Evolutionary conservation across 2,113 vertebrate genomes (phyloP), one percentile per base, ranked within the genome.

Genomic region (Amazona guildingii): DNA sequence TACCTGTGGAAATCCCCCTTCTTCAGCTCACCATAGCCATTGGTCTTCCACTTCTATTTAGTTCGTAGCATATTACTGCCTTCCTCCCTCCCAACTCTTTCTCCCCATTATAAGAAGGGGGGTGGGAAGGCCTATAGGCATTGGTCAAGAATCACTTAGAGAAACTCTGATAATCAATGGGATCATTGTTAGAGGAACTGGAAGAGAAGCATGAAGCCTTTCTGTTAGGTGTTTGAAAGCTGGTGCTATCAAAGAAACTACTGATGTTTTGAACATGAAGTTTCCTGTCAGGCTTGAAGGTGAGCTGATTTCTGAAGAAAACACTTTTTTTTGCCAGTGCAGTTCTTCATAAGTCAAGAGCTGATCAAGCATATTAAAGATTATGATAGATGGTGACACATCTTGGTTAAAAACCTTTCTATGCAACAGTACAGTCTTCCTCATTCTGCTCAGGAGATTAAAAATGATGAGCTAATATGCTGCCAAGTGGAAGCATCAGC

Each of bases 351-450:
- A 89, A 90, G 4, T 73, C 62, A 94, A 93, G 43, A 83, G 25
- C 20, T 43, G 33, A 76, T 73, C 15, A n/a, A 72, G 18, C 19
- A 73, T 66, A 81, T 83, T 83, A 72, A 90, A 75, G n/a, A 86
- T 76, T 39, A 94, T 90, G 90, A 92, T 67, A 28, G 33, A 76
- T 77, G 86, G 82, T 72, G 70, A 41, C 16, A 75, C 4, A 37
- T 49, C 76, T 80, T 92, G 80, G 96, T 94, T 91, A 90, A 94
- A 93, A 90, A 49, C 11, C 39, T 91, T 83, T 67, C 78, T 88
- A 13, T 73, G 31, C 24, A 88, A 62, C n/a, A 69, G n/a, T 55
- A 41, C 17, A 68, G 46, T 64, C 52, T 83, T 83, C 13, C 33
- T 18, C 1, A 3, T 79, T 70, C 25, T 83, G 43, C 85, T 88